A percentile compares a stretch with the other conserved stretches of the same genome.
These are phyloP conservation scores for Miichthys miiuy DNA, from an alignment of 2,797 vertebrate genomes.

Conservation along the genomic window DNA sequence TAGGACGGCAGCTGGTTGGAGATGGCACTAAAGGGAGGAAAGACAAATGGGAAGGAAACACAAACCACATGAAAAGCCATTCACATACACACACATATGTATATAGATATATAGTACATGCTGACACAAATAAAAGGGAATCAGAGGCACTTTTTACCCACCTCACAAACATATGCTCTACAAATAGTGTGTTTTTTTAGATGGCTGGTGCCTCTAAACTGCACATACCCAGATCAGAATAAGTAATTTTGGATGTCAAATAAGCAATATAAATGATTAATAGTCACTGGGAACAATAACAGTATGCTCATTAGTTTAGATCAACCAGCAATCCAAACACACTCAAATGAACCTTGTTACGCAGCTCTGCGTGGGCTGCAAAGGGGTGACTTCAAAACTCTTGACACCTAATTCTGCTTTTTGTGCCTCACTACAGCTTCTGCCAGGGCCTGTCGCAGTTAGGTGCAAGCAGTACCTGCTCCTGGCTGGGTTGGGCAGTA, in stretches of 20 bases:
- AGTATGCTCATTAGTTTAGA: slow-evolving; percentile 1
- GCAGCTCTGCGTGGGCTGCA: not conserved
- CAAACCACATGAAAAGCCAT: slow-evolving; percentile 64
- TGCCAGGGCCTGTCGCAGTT: slow-evolving; percentile 23
- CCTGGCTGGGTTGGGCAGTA: slow-evolving; percentile 64
- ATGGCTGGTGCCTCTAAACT: not conserved
- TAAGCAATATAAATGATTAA: not conserved
- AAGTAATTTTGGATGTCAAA: slow-evolving; percentile 5
- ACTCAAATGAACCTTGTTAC: not conserved
- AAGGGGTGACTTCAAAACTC: not conserved
- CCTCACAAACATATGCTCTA: not conserved
- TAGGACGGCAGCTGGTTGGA: slow-evolving; percentile 76
- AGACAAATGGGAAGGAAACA: slow-evolving; percentile 72
- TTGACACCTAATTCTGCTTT: slow-evolving; percentile 19
- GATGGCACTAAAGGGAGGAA: slow-evolving; percentile 75
- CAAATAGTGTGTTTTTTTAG: not conserved
- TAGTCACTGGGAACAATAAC: not conserved
- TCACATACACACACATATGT: slow-evolving; percentile 23
- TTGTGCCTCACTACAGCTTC: slow-evolving; percentile 13
- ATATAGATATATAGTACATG: slow-evolving; percentile 16
- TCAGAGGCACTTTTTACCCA: slow-evolving; percentile 11
- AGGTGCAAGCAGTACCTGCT: slow-evolving; percentile 74
- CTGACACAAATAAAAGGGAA: slow-evolving; percentile 7
- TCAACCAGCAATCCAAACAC: slow-evolving; percentile 3
- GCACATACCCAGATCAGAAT: not conserved